Evolutionary conservation across 2,797 vertebrate species (phyloP), one percentile per base, ranked within the genome.

Genomic region (Chrysolophus pictus): DNA sequence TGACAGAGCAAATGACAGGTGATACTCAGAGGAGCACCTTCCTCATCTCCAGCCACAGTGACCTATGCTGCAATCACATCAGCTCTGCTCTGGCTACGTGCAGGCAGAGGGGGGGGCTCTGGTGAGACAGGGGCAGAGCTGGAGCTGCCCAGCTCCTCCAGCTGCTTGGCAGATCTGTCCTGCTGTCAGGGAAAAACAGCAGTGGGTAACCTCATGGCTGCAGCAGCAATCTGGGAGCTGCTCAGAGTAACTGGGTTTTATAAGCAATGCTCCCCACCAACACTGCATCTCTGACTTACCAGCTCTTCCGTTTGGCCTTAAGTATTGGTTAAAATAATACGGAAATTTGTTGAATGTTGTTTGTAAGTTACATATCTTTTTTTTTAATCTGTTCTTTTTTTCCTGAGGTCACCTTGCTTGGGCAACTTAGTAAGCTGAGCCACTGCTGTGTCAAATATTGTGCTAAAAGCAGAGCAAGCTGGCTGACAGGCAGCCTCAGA

Each of bases 1-100:
- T 72, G 88, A 90, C 91, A 90, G 84, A 44, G 69, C 3, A 42
- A 72, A 78, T 92, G 83, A 90, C 70, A 33, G 67, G 26, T 59
- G 62, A 24, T 78, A 24, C 55, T 72, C 46, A 31, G 63, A 72
- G 65, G 9, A 83, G 4, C 9, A 4, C 6, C 14, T 72, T 65
- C 42, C 84, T 85, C 49, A 23, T 42, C 53, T n/a, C 42, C 62
- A 70, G 4, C 69, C 18, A 3, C 14, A 33, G 59, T n/a, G 55
- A 58, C 41, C 55, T 84, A n/a, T 41, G 23, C 62, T 2, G 17
- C 63, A 65, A 68, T 26, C 42, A 17, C 0, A 1, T 16, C 49
- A 69, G 21, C 55, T 35, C 16, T 42, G 46, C 79, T 39, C 33
- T 42, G 72, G 59, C 68, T 11, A 18, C 1, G 0, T 44, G 35